These are phyloP conservation scores for Idaea biselata DNA, from an alignment of 2,888 invertebrate species.

Conservation along the genomic window DNA sequence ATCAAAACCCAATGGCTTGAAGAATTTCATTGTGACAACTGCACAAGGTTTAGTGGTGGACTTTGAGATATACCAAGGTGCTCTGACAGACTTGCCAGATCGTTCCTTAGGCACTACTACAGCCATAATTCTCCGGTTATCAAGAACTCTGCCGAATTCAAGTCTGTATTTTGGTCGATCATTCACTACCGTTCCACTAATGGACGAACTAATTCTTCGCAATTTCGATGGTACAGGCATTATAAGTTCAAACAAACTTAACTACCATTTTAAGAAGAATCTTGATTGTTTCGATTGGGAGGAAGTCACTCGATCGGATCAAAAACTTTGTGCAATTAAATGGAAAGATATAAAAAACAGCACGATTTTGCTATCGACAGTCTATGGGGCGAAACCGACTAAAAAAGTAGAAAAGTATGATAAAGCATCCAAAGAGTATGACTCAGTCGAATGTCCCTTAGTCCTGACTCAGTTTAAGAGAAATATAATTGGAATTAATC, in stretches of 20 bases:
- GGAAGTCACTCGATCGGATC: conserved; percentile 29
- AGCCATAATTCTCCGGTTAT: conserved; percentile 27
- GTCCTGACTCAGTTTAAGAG: conserved; percentile 32
- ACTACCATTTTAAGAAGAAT: conserved; percentile 24
- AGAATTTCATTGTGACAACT: conserved; percentile 44
- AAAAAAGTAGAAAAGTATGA: conserved; percentile 12
- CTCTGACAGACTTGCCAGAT: conserved; percentile 22
- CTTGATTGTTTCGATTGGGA: conserved; percentile 29
- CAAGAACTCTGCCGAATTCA: conserved; percentile 16
- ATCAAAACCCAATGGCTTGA: conserved; percentile 42
- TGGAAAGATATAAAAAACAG: conserved; percentile 37
- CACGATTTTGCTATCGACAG: conserved; percentile 33
- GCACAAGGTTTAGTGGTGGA: conserved; percentile 27
- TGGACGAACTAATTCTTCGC: conserved; percentile 26
- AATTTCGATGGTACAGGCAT: conserved; percentile 19
- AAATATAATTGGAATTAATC: conserved; percentile 37
- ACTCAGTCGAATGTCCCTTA: conserved; percentile 31
- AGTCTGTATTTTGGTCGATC: conserved; percentile 18
- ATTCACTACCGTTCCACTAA: conserved; percentile 19
- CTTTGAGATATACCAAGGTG: conserved; percentile 33
- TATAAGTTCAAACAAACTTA: conserved; percentile 11
- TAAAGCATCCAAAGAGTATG: conserved; percentile 13
- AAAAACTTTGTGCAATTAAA: conserved; percentile 32
- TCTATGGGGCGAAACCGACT: conserved; percentile 32
- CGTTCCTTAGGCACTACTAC: conserved; percentile 22